Base-by-base conservation (phyloP, 2,888 invertebrate genomes). In the Conistra vaccinii region DNA sequence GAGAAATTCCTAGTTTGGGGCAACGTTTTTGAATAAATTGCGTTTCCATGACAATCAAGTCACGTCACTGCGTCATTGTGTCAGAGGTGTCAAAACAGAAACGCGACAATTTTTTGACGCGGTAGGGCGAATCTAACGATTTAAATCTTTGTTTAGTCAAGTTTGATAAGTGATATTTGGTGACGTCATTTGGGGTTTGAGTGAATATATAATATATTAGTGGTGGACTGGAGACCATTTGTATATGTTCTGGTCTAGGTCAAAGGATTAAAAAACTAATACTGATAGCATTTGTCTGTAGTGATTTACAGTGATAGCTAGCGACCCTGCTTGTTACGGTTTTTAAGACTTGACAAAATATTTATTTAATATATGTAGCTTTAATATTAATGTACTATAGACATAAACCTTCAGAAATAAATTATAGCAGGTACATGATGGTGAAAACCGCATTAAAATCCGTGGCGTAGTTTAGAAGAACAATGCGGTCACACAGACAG, bases 131-230 rank as follows among this genome's bases (percentile, higher is more conserved):
- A 20, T 63, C 26, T 29, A 63, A 63, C 6, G 26, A 29, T 20
- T 45, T 42, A 20, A 45, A 20, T 45, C 26, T 29, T 26, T 42
- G 29, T 26, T 63, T 20, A 7, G 17, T 14, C 4, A 45, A 78
- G 60, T 73, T 72, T 63, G 55, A 26, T 63, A 55, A 60, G 29
- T 65, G 57, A 65, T 20, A 53, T 71, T 77, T 58, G 20, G 55
- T 57, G 42, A 58, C 7, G 42, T 29, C 4, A 14, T 42, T 23
- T 51, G 51, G n/a, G 62, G 2, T 58, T 51, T 65, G 10, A 58
- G 14, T 51, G 10, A n/a, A 51, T 23, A 48, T 20, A 48, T 20
- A 45, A 23, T 20, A 48, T 48, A 20, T 14, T 69, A n/a, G 20
- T 35, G 32, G 32, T 2, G 2, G 29, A 14, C 2, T 65, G 4